These are phyloP conservation scores for Adoxophyes honmai DNA, from an alignment of 1,140 invertebrate species.

Conservation along the genomic window DNA sequence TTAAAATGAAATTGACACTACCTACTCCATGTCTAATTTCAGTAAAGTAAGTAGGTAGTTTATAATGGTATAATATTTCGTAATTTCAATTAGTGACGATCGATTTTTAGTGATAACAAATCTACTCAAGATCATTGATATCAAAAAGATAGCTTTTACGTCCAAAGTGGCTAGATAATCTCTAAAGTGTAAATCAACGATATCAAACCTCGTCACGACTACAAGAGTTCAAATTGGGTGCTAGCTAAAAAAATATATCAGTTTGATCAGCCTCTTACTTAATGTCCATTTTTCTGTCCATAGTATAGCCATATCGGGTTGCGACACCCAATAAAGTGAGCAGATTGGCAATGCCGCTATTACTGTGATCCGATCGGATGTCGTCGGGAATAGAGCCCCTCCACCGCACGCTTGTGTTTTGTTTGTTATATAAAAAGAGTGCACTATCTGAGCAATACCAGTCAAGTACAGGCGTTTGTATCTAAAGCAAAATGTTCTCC, in stretches of 20 bases:
- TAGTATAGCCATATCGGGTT: conserved; percentile 58
- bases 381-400: conserved; percentile 66
- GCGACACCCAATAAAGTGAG: conserved; percentile 64
- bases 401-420: conserved; percentile 60
- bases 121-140: no score
- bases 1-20: no score
- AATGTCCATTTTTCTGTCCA: conserved; percentile 54
- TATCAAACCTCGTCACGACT: no score
- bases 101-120: no score
- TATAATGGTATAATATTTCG: no score
- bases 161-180: no score
- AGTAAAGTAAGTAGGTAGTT: no score
- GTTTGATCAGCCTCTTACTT: conserved; percentile 44
- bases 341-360: conserved; percentile 70
- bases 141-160: no score
- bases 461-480: conserved; percentile 58
- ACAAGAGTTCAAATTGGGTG: no score
- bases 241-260: conserved; percentile 31
- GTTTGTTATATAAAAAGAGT: conserved; percentile 75
- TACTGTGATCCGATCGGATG: conserved; percentile 70
- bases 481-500: conserved; percentile 62
- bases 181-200: no score
- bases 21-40: no score
- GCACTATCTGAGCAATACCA: conserved; percentile 58
- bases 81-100: no score